Percentiles rank a stretch among this genome's conserved stretches.
Conservation (phyloP, 2,888 invertebrate species). For the Blastobasis lacticolella region DNA sequence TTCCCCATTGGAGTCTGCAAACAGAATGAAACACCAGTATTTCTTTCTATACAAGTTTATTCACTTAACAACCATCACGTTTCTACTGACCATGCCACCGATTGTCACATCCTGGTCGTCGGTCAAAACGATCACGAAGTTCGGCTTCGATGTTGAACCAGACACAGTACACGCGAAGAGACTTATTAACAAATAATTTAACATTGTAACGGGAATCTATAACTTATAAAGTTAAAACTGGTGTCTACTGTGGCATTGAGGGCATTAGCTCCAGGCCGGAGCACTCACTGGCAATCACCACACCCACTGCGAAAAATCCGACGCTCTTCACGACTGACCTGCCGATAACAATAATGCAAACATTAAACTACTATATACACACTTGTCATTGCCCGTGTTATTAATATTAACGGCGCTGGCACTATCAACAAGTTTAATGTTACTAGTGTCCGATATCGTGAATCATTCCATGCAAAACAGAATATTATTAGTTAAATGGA, state of each 20-base stretch:
- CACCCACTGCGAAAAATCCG: constrained; percentile 83
- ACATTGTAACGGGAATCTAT: constrained; percentile 31
- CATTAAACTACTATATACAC: too few species aligned
- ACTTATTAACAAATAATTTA: constrained; percentile 51
- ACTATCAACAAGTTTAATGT: too few species aligned
- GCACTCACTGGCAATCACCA: constrained; percentile 85
- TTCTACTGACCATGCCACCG: constrained; percentile 81
- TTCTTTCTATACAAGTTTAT: not conserved
- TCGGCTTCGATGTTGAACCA: constrained; percentile 59
- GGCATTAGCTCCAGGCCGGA: constrained; percentile 84
- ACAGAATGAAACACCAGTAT: constrained; percentile 34
- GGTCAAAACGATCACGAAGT: constrained; percentile 85
- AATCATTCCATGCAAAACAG: too few species aligned
- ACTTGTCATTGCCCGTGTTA: too few species aligned
- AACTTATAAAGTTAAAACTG: constrained; percentile 22
- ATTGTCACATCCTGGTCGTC: constrained; percentile 91
- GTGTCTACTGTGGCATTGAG: constrained; percentile 57
- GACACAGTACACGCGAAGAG: constrained; percentile 29
- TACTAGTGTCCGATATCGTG: too few species aligned
- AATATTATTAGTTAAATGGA: too few species aligned
- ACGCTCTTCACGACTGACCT: constrained; percentile 89
- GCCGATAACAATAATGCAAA: constrained; percentile 36
- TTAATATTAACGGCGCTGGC: too few species aligned
- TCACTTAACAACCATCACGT: constrained; percentile 10
- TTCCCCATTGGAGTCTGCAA: constrained; percentile 80